phyloP scores from a whole-genome alignment of 2,797 vertebrate genomes.

The Prunella strophiata region DNA sequence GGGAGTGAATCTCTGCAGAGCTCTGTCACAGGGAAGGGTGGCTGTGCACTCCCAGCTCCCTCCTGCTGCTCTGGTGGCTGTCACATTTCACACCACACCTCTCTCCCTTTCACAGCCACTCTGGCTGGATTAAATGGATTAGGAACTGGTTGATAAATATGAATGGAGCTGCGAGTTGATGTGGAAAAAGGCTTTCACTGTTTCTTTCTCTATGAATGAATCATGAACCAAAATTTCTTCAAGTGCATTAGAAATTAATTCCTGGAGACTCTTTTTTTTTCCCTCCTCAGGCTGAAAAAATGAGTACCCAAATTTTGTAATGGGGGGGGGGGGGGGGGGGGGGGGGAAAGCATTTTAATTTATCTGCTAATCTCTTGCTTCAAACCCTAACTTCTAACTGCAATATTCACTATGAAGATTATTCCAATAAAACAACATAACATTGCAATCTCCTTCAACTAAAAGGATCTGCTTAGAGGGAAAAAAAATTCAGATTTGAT shows the following conservation, averaged over 20 bases:
- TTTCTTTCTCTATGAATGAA: constrained; percentile 67
- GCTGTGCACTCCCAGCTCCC: background rate
- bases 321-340: rapidly evolving
- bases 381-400: background rate
- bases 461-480: background rate
- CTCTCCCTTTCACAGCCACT: constrained; percentile 44
- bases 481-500: background rate
- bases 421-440: background rate
- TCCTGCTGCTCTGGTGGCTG: constrained; percentile 45
- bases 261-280: background rate
- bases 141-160: constrained; percentile 49
- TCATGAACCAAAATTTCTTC: constrained; percentile 29
- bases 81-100: constrained; percentile 57
- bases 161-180: constrained; percentile 46
- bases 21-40: background rate
- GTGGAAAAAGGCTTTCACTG: constrained; percentile 55
- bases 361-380: background rate
- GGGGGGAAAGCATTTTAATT: background rate
- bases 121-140: constrained; percentile 62
- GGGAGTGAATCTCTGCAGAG: background rate
- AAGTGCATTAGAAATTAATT: constrained; percentile 62
- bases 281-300: background rate
- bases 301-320: background rate
- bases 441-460: background rate
- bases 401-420: background rate